Conservation (phyloP, 2,797 vertebrate species). For the Anniella stebbinsi region DNA sequence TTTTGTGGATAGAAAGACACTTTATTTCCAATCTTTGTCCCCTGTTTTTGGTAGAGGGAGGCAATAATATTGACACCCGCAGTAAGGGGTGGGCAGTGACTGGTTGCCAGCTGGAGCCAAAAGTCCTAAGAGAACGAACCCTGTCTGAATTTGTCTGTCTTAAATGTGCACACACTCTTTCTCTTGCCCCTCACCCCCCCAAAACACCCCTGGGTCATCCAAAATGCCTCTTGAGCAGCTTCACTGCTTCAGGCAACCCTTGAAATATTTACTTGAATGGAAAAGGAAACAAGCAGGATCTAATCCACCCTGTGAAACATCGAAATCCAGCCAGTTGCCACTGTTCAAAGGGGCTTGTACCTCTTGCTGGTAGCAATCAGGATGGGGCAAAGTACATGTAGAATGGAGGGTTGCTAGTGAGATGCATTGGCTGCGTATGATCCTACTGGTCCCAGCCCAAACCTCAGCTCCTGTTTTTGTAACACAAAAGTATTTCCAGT, state of each 20-base stretch:
- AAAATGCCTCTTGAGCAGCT: constrained; percentile 16
- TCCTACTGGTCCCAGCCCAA: neutral
- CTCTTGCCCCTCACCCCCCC: neutral
- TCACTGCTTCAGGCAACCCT: neutral
- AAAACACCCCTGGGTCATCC: neutral
- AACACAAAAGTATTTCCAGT: neutral
- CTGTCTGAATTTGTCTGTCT: constrained; percentile 24
- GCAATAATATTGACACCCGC: constrained; percentile 21
- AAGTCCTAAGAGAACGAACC: constrained; percentile 15
- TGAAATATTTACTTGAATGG: neutral
- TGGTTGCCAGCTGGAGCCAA: constrained; percentile 16
- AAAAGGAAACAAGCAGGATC: constrained; percentile 6
- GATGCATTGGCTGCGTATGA: neutral
- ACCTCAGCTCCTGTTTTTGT: neutral
- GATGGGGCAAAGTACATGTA: neutral
- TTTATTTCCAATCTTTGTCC: constrained; percentile 26
- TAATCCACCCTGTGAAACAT: neutral
- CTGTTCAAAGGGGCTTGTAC: neutral
- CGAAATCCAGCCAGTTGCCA: neutral
- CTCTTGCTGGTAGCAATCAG: constrained; percentile 4
- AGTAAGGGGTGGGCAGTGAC: constrained; percentile 4
- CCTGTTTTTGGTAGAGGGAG: constrained; percentile 1
- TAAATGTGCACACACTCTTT: constrained; percentile 11
- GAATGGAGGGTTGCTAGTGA: neutral
- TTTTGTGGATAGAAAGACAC: constrained; percentile 24